A percentile compares a stretch with the other conserved stretches of the same genome.
Evolutionary conservation across 2,113 vertebrate genomes (phyloP).

Genomic region (Thunnus thynnus): DNA sequence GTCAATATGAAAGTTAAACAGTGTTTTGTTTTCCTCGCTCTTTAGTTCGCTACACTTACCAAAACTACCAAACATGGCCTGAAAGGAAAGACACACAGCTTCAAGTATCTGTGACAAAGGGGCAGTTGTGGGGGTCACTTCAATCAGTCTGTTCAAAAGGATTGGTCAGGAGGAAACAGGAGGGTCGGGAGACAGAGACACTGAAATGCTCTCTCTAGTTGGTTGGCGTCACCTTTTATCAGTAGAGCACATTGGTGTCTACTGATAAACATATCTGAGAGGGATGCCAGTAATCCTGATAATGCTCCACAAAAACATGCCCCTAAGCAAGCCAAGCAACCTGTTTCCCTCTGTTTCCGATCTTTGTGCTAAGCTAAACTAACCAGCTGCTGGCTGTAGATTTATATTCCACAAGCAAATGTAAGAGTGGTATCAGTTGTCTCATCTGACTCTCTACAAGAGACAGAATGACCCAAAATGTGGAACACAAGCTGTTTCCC

Average conservation of each 20-base stretch:
- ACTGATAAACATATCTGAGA: slow-evolving; percentile 64
- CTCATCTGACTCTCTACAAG: too few species aligned
- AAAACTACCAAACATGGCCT: slow-evolving; percentile 25
- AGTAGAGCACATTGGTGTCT: slow-evolving; percentile 45
- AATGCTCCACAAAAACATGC: slow-evolving; percentile 30
- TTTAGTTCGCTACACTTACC: not conserved
- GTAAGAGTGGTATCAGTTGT: too few species aligned
- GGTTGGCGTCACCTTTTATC: slow-evolving; percentile 69
- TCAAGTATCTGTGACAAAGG: slow-evolving; percentile 23
- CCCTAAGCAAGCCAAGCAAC: too few species aligned
- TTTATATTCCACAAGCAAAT: too few species aligned
- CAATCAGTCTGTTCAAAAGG: slow-evolving; percentile 22
- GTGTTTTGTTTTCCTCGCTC: not conserved
- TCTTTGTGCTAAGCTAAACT: too few species aligned
- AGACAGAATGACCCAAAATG: too few species aligned
- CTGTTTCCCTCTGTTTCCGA: too few species aligned
- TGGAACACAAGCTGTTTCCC: not conserved
- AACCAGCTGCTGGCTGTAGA: too few species aligned
- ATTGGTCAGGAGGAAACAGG: slow-evolving; percentile 64
- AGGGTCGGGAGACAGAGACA: slow-evolving; percentile 40
- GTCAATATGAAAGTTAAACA: slow-evolving; percentile 17
- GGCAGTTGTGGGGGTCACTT: slow-evolving; percentile 14
- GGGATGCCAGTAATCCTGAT: slow-evolving; percentile 35
- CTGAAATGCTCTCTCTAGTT: slow-evolving; percentile 11
- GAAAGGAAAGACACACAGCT: slow-evolving; percentile 22